phyloP scores from a whole-genome alignment of 2,888 invertebrate genomes.

The Meteorus colon region DNA sequence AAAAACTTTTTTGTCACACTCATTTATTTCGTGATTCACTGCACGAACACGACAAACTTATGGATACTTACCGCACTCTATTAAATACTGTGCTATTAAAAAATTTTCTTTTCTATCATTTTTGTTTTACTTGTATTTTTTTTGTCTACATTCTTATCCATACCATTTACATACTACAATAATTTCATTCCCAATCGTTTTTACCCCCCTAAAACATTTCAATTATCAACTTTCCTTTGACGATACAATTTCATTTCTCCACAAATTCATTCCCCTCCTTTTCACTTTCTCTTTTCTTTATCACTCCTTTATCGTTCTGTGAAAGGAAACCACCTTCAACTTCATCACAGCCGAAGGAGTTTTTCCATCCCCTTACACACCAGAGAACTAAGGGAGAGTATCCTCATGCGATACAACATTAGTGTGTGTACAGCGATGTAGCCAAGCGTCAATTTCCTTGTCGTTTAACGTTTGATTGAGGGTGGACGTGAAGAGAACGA shows the following conservation, averaged over 20 bases:
- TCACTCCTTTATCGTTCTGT: background rate
- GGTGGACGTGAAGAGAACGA: conserved; percentile 46
- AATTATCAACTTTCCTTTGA: conserved; percentile 30
- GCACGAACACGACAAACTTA: conserved; percentile 26
- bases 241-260: conserved; percentile 3
- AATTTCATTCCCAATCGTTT: conserved; percentile 12
- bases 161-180: background rate
- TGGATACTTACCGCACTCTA: conserved; percentile 15
- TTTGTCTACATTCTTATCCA: background rate
- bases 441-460: conserved; percentile 64
- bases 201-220: conserved; percentile 22
- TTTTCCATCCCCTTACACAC: background rate
- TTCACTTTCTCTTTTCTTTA: background rate
- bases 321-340: conserved; percentile 10
- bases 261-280: conserved; percentile 32
- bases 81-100: background rate
- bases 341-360: conserved; percentile 25
- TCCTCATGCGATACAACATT: background rate
- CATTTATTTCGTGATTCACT: conserved; percentile 29
- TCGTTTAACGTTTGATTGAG: conserved; percentile 64
- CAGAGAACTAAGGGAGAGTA: conserved; percentile 22
- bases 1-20: conserved; percentile 8
- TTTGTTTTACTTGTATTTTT: background rate
- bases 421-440: conserved; percentile 47
- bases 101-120: background rate